Percentiles rank a stretch among this genome's conserved stretches.
Evolutionary conservation across 2,888 invertebrate species (phyloP).

Genomic region (Prosopocoilus inquinatus): DNA sequence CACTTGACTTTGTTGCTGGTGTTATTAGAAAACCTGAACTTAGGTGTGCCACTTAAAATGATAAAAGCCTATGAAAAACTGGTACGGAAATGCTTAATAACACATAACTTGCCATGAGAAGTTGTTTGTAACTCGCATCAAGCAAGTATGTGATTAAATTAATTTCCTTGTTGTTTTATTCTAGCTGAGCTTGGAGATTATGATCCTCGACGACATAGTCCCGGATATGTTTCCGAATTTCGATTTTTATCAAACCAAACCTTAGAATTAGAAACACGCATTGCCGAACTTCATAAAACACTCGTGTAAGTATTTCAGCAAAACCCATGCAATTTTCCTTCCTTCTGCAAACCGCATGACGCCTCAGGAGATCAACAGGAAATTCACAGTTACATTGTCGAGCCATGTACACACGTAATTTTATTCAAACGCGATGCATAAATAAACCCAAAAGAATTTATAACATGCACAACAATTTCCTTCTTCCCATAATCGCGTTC

Average conservation of each 20-base stretch:
- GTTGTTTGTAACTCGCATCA: no score
- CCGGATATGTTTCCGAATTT: slow-evolving; percentile 94
- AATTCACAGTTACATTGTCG: no score
- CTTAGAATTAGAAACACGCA: slow-evolving; percentile 81
- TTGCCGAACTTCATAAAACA: slow-evolving; percentile 85
- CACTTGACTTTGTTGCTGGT: background rate
- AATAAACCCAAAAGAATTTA: no score
- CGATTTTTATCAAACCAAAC: slow-evolving; percentile 90
- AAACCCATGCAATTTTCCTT: background rate
- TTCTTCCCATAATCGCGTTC: no score
- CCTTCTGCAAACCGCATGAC: no score
- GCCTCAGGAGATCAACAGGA: no score
- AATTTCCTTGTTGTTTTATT: slow-evolving; percentile 33
- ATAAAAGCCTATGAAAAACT: background rate
- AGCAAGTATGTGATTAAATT: background rate
- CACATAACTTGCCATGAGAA: background rate
- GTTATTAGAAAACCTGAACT: background rate
- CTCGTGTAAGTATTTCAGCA: slow-evolving; percentile 65
- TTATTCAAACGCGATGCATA: no score
- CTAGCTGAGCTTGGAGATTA: slow-evolving; percentile 94
- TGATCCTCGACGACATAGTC: slow-evolving; percentile 81
- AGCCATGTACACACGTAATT: no score
- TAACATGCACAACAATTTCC: no score
- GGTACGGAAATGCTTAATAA: background rate
- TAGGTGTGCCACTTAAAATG: slow-evolving; percentile 1